These are phyloP conservation scores for Notothenia rossii DNA, from an alignment of 2,113 vertebrate species.

Conservation along the genomic window DNA sequence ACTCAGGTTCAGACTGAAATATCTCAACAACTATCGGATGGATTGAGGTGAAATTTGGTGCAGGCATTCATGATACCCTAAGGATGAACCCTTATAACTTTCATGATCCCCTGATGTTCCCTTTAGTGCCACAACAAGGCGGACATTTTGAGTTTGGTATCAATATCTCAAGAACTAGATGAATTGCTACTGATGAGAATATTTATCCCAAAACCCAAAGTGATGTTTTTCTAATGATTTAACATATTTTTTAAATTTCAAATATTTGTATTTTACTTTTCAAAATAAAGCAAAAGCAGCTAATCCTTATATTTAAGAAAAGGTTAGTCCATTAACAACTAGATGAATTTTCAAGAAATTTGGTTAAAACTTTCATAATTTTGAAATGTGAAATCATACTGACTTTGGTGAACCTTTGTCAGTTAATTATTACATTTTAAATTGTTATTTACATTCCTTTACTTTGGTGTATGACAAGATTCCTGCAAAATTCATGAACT, in stretches of 20 bases:
- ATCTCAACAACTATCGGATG: neutral
- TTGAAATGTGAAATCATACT: neutral
- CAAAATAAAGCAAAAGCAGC: neutral
- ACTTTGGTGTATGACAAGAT: no score
- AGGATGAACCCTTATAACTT: neutral
- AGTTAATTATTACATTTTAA: no score
- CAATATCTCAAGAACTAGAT: no score
- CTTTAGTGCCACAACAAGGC: no score
- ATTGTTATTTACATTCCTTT: no score
- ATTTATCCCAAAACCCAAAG: neutral
- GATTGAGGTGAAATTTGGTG: neutral
- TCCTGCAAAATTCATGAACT: no score
- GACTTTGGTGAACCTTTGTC: neutral
- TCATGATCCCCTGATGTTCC: no score
- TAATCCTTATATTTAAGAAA: no score
- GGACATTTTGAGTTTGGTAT: no score
- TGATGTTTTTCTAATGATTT: neutral
- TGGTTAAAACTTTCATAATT: neutral
- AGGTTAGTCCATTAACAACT: no score
- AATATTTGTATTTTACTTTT: neutral
- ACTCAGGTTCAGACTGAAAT: neutral
- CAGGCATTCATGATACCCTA: neutral
- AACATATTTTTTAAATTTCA: neutral
- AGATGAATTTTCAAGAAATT: neutral
- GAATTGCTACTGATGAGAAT: neutral